Base-by-base conservation (phyloP, 2,113 vertebrate species). In the Phyllopteryx taeniolatus region DNA sequence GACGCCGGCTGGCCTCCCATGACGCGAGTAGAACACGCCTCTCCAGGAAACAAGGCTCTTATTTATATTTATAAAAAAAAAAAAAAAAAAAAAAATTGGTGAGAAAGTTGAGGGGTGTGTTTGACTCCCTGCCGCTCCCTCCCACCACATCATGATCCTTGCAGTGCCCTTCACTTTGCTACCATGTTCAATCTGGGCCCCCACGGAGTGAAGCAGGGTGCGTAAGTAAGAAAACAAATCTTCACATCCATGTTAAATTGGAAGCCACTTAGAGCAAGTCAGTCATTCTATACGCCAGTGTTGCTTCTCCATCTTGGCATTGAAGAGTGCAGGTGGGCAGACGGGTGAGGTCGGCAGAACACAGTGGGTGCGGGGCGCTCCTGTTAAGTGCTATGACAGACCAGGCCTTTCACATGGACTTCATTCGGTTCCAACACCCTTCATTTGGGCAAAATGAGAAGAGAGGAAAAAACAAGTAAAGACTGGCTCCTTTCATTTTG, bases 331-430 rank as follows among this genome's bases (percentile, higher is more conserved):
- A 20, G 42, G 63, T 22, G 8, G n/a, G n/a, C 8, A 10, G 1
- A 27, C 0, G 61, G 61, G 61, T 0, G 33, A 14, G 31, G 7
- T 35, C 33, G 20, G 20, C 6, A 14, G 43, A 22, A 44, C 64
- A 46, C 43, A 66, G 64, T 66, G 64, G 82, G 79, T 77, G 78
- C 62, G 84, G 68, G 74, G 74, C 1, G 82, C 90, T 92, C 87
- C 82, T 71, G 73, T 70, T 92, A 93, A 93, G 92, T 93, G 92
- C 92, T 93, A 84, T 91, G 81, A 91, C 74, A 73, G 87, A 89
- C 88, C 88, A 81, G 57, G 72, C 70, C 63, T 57, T 77, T 87
- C 74, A 82, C 82, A 79, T 78, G 85, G 87, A 31, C 44, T 86
- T 82, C 84, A 75, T 75, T 77, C 75, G 49, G 80, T 81, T 83